Percentiles rank a stretch among this genome's conserved stretches.
These are phyloP conservation scores for Muscidifurax raptorellus DNA, from an alignment of 1,140 invertebrate genomes.

Conservation along the genomic window DNA sequence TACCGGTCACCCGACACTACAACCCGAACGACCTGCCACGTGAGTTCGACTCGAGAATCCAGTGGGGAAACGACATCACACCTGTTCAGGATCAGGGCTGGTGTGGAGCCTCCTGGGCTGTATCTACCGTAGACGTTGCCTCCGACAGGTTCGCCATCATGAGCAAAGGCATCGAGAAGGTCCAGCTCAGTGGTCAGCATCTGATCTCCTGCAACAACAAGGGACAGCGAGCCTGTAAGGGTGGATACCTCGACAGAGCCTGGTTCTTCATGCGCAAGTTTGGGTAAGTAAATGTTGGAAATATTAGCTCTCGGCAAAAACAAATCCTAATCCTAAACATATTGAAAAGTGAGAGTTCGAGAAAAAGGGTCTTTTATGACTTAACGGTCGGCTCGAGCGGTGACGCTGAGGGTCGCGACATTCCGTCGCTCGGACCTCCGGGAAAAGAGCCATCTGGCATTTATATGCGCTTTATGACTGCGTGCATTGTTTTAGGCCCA, in stretches of 20 bases:
- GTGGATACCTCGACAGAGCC: conserved; percentile 91
- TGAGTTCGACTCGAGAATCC: conserved; percentile 84
- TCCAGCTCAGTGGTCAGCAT: conserved; percentile 87
- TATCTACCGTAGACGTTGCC: conserved; percentile 88
- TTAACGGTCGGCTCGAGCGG: no score
- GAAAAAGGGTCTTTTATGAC: no score
- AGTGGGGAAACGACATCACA: conserved; percentile 85
- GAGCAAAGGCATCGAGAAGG: conserved; percentile 84
- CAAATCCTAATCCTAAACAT: no score
- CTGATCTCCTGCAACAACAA: conserved; percentile 89
- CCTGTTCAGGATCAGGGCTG: conserved; percentile 91
- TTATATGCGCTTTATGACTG: no score
- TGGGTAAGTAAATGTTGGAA: conserved; percentile 87
- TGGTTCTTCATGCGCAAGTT: conserved; percentile 91
- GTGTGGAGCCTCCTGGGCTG: conserved; percentile 95
- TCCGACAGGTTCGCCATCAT: conserved; percentile 88
- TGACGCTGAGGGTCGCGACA: no score
- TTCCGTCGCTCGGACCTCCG: no score
- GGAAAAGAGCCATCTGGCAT: no score
- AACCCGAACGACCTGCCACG: conserved; percentile 77
- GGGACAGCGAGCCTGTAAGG: conserved; percentile 87
- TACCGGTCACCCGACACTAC: conserved; percentile 80
- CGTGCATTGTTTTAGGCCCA: no score
- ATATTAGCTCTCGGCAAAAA: no score
- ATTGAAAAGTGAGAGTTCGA: no score